Percentiles rank a stretch among this genome's conserved stretches.
Evolutionary conservation across 2,797 vertebrate species (phyloP).

Genomic region (Delichon dasypus): DNA sequence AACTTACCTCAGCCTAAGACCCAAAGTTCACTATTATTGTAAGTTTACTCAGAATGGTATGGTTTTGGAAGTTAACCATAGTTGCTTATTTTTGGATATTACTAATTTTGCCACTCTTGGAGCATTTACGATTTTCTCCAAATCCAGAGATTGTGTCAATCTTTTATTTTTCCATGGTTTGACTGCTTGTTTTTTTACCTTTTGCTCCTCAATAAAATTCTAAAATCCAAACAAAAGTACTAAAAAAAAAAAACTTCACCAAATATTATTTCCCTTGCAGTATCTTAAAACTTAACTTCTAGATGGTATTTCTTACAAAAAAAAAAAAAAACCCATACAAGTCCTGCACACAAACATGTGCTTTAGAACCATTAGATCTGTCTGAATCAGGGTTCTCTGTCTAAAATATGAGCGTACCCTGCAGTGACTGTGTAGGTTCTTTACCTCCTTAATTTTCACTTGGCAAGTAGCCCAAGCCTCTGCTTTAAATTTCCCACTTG

Average conservation of each 20-base stretch:
- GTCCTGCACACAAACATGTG: background rate
- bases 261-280: background rate
- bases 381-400: conserved; percentile 4
- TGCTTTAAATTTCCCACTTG: conserved; percentile 62
- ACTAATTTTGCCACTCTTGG: background rate
- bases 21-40: background rate
- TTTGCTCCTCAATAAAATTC: background rate
- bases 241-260: background rate
- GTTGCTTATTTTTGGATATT: background rate
- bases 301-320: background rate
- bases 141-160: background rate
- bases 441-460: conserved; percentile 59
- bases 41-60: background rate
- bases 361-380: background rate
- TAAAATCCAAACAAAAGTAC: background rate
- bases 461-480: conserved; percentile 52
- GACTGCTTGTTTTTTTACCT: background rate
- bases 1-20: background rate
- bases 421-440: conserved; percentile 40
- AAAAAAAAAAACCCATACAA: background rate
- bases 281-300: background rate
- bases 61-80: background rate
- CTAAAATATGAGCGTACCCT: conserved; percentile 31
- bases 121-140: background rate
- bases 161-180: background rate